Evolutionary conservation across 2,888 invertebrate species (phyloP).

Genomic region (Eupsilia transversa): DNA sequence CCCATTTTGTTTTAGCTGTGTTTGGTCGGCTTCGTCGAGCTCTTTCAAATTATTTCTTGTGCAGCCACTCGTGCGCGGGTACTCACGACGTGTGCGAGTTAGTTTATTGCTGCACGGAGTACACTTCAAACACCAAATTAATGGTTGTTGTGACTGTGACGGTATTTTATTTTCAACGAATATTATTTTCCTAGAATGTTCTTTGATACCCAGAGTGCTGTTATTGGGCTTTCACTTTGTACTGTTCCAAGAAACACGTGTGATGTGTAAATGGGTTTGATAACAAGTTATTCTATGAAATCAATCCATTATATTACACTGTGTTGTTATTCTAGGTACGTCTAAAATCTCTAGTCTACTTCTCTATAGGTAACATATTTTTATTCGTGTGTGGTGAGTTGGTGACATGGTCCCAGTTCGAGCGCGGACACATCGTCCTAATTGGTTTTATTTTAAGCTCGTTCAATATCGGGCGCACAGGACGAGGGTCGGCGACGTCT

Average conservation of each 20-base stretch:
- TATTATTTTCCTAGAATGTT: slow-evolving; percentile 3
- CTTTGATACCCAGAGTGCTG: neutral
- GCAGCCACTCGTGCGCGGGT: neutral
- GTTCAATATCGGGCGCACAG: slow-evolving; percentile 35
- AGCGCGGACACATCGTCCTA: slow-evolving; percentile 22
- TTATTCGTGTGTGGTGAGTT: neutral
- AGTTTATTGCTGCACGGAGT: slow-evolving; percentile 10
- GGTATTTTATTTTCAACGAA: slow-evolving; percentile 24
- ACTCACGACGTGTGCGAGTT: slow-evolving; percentile 4
- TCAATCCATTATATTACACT: neutral
- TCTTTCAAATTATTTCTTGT: slow-evolving; percentile 26
- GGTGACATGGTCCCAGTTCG: slow-evolving; percentile 8
- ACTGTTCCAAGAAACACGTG: neutral
- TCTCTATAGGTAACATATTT: neutral
- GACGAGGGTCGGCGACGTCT: slow-evolving; percentile 45
- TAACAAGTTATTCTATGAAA: neutral
- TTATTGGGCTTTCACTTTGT: neutral
- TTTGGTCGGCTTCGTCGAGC: slow-evolving; percentile 16
- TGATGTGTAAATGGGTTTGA: no score
- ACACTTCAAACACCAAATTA: slow-evolving; percentile 24
- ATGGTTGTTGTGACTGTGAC: slow-evolving; percentile 10
- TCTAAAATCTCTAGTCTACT: neutral
- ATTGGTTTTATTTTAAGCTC: slow-evolving; percentile 61
- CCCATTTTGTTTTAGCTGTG: slow-evolving; percentile 21
- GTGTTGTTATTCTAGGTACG: neutral